Evolutionary conservation across 2,113 vertebrate genomes (phyloP).

Genomic region (Lipophrys pholis): DNA sequence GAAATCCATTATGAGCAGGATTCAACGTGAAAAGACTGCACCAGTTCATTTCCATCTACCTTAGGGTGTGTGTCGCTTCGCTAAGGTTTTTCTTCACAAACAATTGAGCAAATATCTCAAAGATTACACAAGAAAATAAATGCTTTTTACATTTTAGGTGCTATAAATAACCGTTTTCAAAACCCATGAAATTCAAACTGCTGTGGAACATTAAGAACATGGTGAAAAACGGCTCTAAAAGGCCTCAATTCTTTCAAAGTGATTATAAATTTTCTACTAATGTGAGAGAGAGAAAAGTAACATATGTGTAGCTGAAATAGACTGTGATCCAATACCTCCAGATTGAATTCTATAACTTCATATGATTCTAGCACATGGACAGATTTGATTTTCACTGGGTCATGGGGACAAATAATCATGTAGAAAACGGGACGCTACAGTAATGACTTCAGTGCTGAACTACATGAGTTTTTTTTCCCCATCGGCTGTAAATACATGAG

Average conservation of each 20-base stretch:
- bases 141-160: too few relatives aligned
- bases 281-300: too few relatives aligned
- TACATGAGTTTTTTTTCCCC: background rate
- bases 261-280: too few relatives aligned
- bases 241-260: too few relatives aligned
- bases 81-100: background rate
- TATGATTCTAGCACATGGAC: too few relatives aligned
- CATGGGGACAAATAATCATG: slow-evolving; percentile 9
- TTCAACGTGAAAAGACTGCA: slow-evolving; percentile 5
- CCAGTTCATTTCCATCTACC: slow-evolving; percentile 12
- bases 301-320: too few relatives aligned
- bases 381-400: slow-evolving; percentile 30
- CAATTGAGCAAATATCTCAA: background rate
- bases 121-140: background rate
- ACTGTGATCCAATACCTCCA: too few relatives aligned
- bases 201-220: too few relatives aligned
- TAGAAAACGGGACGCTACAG: slow-evolving; percentile 22
- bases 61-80: slow-evolving; percentile 6
- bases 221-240: too few relatives aligned
- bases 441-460: slow-evolving; percentile 9
- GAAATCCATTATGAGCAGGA: slow-evolving; percentile 27
- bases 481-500: background rate
- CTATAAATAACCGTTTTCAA: too few relatives aligned
- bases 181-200: too few relatives aligned
- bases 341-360: too few relatives aligned